Conservation (phyloP, 2,113 vertebrate genomes). For the Epinephelus cyanopodus region DNA sequence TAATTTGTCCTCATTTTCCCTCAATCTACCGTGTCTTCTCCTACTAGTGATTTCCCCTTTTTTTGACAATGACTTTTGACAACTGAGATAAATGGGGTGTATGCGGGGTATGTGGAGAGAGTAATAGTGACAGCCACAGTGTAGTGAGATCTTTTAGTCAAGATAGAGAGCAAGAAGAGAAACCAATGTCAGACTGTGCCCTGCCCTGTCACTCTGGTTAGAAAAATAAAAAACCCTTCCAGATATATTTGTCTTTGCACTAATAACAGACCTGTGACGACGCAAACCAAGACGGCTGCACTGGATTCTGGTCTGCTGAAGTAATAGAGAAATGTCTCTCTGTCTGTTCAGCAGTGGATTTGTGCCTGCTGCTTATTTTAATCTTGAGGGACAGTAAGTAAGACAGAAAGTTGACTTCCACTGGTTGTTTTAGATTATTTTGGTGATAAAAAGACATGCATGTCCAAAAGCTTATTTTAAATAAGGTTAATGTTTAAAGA, state of each 20-base stretch:
- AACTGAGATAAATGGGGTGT: constrained; percentile 13
- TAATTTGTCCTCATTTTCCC: constrained; percentile 2
- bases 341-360: background rate
- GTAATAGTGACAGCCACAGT: constrained; percentile 8
- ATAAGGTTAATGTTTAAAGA: constrained; percentile 26
- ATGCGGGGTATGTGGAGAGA: background rate
- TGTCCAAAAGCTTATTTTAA: background rate
- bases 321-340: background rate
- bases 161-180: constrained; percentile 3
- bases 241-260: constrained; percentile 39
- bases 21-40: constrained; percentile 16
- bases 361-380: background rate
- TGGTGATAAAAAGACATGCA: background rate
- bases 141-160: constrained; percentile 9
- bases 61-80: constrained; percentile 18
- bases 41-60: constrained; percentile 5
- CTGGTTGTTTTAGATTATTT: background rate
- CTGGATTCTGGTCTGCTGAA: background rate
- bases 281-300: background rate
- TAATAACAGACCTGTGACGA: constrained; percentile 37
- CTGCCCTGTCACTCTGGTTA: constrained; percentile 19
- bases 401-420: constrained; percentile 4
- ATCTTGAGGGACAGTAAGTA: background rate
- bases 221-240: constrained; percentile 6
- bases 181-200: constrained; percentile 5